Evolutionary conservation across 2,113 vertebrate species (phyloP).

Genomic region (Vicugna pacos): DNA sequence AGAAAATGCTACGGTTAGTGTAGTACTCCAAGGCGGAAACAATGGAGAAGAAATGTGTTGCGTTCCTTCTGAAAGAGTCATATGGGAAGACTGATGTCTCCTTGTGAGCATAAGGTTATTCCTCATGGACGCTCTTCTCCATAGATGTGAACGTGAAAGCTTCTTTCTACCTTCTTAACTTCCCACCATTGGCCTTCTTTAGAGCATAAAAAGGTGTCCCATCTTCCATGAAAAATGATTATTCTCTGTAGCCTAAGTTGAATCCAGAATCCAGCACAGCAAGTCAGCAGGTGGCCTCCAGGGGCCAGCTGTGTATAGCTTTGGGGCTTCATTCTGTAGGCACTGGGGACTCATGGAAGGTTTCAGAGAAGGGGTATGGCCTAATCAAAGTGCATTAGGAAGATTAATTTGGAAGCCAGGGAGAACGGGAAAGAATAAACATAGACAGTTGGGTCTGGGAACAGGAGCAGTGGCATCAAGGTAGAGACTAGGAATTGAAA

Average conservation of each 20-base stretch:
- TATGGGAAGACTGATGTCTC: background rate
- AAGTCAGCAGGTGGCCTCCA: conserved; percentile 60
- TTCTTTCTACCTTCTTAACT: background rate
- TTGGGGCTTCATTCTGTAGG: background rate
- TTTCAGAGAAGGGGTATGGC: background rate
- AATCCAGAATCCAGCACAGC: background rate
- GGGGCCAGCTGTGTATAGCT: conserved; percentile 67
- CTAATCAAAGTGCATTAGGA: background rate
- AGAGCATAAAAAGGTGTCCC: background rate
- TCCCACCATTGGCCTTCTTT: background rate
- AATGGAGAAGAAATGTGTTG: background rate
- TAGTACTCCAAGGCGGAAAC: background rate
- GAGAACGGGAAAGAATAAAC: background rate
- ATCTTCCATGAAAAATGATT: background rate
- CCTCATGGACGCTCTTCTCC: background rate
- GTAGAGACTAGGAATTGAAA: background rate
- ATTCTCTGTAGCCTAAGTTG: background rate
- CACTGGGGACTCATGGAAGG: conserved; percentile 42
- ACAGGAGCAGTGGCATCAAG: background rate
- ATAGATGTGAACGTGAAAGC: background rate
- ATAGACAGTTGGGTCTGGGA: background rate
- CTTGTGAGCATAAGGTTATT: background rate
- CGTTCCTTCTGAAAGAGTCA: background rate
- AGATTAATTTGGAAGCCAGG: background rate
- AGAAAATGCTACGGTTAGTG: background rate